Base-by-base conservation (phyloP, 2,797 vertebrate genomes). In the Aldrovandia affinis region DNA sequence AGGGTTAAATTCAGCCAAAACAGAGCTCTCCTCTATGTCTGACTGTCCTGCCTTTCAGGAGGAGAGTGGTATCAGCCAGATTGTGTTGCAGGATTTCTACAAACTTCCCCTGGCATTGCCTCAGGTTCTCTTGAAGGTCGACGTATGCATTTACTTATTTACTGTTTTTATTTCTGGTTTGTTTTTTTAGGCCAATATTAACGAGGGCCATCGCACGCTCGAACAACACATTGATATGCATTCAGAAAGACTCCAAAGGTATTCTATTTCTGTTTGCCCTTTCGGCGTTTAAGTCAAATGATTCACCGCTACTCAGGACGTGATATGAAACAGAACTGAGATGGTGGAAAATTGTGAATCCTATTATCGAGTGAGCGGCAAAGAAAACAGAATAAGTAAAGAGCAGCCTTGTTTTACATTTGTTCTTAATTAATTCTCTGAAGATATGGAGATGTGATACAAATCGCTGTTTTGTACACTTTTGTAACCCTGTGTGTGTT, bases 391-490 rank as follows among this genome's bases (percentile, higher is more conserved):
- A 22, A 70, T 70, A 70, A 70, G 36, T 70, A 39, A 70, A 39
- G 30, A 20, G 30, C 30, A 70, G 30, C 65, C 65, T 70, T 0
- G 65, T 30, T 70, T 70, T 39, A 70, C 65, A 70, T 70, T 33
- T 30, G 14, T n/a, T 70, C 65, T 70, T 70, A 70, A 70, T 70
- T 70, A 70, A 70, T 36, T 15, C 65, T 14, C 65, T 2, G 14
- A 18, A n/a, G 65, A 15, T 39, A 18, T 70, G 65, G 65, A 70
- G 6, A 36, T 70, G 65, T 15, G 65, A 36, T 70, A 36, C 65
- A 70, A 70, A 70, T 70, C 4, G 65, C 15, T 70, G 65, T 70
- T 70, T 70, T 33, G 65, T 70, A 70, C 65, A 36, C 30, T 70
- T 15, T 36, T 70, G 30, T 70, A 15, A 20, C 33, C 30, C 33